Conservation (phyloP, 1,140 invertebrate species). For the Leptopilina clavipes region DNA sequence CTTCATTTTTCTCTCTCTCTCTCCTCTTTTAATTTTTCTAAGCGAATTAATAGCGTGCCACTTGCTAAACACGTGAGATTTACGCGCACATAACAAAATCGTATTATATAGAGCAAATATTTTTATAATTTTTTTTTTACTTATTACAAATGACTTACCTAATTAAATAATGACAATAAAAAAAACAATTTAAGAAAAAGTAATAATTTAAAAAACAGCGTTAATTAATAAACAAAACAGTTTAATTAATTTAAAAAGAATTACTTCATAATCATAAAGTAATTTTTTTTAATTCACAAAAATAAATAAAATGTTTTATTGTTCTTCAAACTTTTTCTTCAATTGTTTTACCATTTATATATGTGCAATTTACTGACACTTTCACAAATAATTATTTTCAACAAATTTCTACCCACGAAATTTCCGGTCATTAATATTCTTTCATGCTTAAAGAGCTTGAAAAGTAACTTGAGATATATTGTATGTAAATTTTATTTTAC, state of each 20-base stretch:
- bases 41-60: neutral
- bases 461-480: neutral
- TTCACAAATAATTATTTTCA: neutral
- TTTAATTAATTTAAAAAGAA: too few species aligned
- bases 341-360: neutral
- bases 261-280: too few species aligned
- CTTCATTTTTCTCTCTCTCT: too few species aligned
- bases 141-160: too few species aligned
- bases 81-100: neutral
- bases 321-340: too few species aligned
- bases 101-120: neutral
- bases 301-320: too few species aligned
- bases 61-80: constrained; percentile 4
- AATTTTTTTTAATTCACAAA: neutral
- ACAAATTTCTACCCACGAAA: neutral
- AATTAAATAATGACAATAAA: neutral
- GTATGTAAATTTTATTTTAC: constrained; percentile 1
- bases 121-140: neutral
- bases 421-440: constrained; percentile 1
- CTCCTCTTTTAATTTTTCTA: neutral
- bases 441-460: neutral
- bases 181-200: neutral
- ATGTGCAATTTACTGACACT: neutral
- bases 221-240: too few species aligned
- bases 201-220: too few species aligned